phyloP scores from a whole-genome alignment of 2,113 vertebrate genomes.

The Cryptotis parvus region DNA sequence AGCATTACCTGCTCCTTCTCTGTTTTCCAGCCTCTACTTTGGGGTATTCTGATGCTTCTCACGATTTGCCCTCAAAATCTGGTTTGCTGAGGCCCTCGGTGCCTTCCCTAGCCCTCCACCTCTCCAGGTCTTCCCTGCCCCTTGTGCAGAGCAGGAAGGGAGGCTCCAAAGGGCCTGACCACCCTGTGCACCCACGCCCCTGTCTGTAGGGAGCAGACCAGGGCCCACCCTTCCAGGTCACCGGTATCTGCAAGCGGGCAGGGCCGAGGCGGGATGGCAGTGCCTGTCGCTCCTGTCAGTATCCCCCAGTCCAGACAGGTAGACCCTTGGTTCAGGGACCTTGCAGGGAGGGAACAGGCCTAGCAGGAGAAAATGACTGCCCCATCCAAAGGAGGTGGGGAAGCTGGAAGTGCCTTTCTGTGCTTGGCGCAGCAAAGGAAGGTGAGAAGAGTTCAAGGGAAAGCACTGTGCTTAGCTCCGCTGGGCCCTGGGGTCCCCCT shows the following conservation, averaged over 20 bases:
- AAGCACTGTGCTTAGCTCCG: background rate
- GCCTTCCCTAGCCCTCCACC: background rate
- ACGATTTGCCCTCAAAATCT: background rate
- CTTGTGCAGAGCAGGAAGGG: background rate
- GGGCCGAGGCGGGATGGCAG: no score
- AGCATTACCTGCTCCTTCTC: background rate
- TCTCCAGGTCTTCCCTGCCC: background rate
- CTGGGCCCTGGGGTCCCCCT: background rate
- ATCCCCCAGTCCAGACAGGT: background rate
- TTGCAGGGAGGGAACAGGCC: background rate
- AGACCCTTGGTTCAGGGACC: background rate
- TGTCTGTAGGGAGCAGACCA: background rate
- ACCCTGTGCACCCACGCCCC: fast-evolving
- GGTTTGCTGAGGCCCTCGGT: background rate
- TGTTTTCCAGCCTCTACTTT: background rate
- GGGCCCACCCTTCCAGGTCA: background rate
- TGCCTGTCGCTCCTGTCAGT: no score
- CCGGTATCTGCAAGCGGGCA: background rate
- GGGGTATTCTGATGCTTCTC: background rate
- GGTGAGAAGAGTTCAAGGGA: background rate
- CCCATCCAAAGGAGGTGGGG: background rate
- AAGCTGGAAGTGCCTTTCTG: background rate
- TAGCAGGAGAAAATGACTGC: no score
- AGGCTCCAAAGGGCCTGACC: background rate
- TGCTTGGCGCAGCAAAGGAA: background rate